Evolutionary conservation across 2,888 invertebrate species (phyloP).

Genomic region (Folsomia candida): DNA sequence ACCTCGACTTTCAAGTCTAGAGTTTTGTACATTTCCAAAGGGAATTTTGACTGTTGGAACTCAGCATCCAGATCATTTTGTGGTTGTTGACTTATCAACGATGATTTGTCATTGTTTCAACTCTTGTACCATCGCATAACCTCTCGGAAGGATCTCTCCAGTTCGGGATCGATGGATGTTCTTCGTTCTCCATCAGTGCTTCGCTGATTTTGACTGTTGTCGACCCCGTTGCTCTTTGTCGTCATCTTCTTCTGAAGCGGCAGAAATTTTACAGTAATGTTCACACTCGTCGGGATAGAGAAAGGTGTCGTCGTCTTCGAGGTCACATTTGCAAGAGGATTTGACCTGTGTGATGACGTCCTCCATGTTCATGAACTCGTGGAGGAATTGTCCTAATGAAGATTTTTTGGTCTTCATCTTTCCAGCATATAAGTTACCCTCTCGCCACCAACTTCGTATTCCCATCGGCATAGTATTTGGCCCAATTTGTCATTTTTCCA

Average conservation of each 20-base stretch:
- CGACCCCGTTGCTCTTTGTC: too few species aligned
- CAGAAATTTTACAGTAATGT: not conserved
- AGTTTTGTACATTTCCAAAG: not conserved
- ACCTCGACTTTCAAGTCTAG: not conserved
- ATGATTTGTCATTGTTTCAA: not conserved
- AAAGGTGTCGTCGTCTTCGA: too few species aligned
- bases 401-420: too few species aligned
- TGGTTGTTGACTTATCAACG: too few species aligned
- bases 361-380: too few species aligned
- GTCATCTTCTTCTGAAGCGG: not conserved
- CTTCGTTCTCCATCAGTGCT: not conserved
- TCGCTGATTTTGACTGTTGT: too few species aligned
- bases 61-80: not conserved
- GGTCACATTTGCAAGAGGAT: too few species aligned
- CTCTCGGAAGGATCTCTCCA: not conserved
- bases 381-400: too few species aligned
- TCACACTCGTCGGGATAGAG: too few species aligned
- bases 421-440: too few species aligned
- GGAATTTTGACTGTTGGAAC: not conserved
- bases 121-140: not conserved
- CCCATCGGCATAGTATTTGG: slow-evolving; percentile 9
- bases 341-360: too few species aligned
- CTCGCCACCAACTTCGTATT: slow-evolving; percentile 27
- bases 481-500: slow-evolving; percentile 33
- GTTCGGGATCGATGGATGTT: not conserved